These are phyloP conservation scores for Erpobdella octoculata DNA, from an alignment of 2,888 invertebrate species.

Conservation along the genomic window DNA sequence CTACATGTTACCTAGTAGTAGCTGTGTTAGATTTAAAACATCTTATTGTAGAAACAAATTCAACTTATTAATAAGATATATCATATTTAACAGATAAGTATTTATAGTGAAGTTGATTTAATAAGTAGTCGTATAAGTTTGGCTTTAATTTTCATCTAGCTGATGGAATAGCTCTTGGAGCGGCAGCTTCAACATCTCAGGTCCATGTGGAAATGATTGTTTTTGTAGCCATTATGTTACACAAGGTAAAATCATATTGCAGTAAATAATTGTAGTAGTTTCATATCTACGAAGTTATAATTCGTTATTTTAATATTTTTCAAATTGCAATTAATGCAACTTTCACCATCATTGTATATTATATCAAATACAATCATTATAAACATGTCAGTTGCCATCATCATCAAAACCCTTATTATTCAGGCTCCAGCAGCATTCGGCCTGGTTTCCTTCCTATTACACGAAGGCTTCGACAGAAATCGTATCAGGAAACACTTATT, in stretches of 20 bases:
- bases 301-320: background rate
- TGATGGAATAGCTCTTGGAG: slow-evolving; percentile 94
- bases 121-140: too few relatives aligned
- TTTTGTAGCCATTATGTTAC: slow-evolving; percentile 95
- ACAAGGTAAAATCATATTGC: slow-evolving; percentile 63
- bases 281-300: background rate
- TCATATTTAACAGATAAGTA: too few relatives aligned
- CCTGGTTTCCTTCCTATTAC: slow-evolving; percentile 87
- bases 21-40: too few relatives aligned
- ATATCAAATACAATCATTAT: background rate
- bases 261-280: background rate
- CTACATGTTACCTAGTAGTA: too few relatives aligned
- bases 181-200: slow-evolving; percentile 90
- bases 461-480: slow-evolving; percentile 82
- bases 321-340: background rate
- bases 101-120: too few relatives aligned
- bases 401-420: background rate
- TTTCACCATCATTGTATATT: background rate
- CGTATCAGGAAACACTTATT: slow-evolving; percentile 79
- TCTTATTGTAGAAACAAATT: too few relatives aligned
- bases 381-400: background rate
- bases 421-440: slow-evolving; percentile 96
- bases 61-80: too few relatives aligned
- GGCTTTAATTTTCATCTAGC: too few relatives aligned
- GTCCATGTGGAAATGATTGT: slow-evolving; percentile 94